phyloP scores from a whole-genome alignment of 2,888 invertebrate genomes.

The Willowsia nigromaculata region DNA sequence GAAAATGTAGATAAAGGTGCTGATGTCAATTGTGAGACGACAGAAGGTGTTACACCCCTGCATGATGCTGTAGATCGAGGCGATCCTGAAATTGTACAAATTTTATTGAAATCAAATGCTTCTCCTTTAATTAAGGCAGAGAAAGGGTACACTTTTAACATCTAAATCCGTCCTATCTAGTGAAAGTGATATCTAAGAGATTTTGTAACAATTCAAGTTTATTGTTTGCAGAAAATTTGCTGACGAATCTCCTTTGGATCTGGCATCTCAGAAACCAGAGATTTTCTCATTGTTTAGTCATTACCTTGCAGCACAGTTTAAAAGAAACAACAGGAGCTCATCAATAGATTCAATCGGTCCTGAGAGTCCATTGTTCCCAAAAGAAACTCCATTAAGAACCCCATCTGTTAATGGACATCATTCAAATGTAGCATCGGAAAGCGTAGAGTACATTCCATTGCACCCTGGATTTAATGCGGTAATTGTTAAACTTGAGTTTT shows the following conservation, averaged over 20 bases:
- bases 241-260: conserved; percentile 80
- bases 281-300: conserved; percentile 79
- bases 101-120: conserved; percentile 83
- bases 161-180: background rate
- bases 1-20: conserved; percentile 82
- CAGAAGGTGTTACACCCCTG: conserved; percentile 84
- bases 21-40: conserved; percentile 83
- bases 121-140: conserved; percentile 82
- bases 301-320: conserved; percentile 76
- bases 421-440: conserved; percentile 56
- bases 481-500: no score
- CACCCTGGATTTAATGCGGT: conserved; percentile 78
- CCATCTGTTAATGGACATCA: conserved; percentile 68
- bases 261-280: conserved; percentile 80
- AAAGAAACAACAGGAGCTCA: conserved; percentile 72
- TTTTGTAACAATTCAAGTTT: background rate
- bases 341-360: conserved; percentile 78
- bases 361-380: conserved; percentile 77
- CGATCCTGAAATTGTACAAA: conserved; percentile 82
- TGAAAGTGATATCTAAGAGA: background rate
- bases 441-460: conserved; percentile 75
- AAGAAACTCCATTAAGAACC: conserved; percentile 69
- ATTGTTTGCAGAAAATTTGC: conserved; percentile 80
- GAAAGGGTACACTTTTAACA: conserved; percentile 80
- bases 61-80: conserved; percentile 84